Evolutionary conservation across 2,797 vertebrate genomes (phyloP).

Genomic region (Vultur gryphus): DNA sequence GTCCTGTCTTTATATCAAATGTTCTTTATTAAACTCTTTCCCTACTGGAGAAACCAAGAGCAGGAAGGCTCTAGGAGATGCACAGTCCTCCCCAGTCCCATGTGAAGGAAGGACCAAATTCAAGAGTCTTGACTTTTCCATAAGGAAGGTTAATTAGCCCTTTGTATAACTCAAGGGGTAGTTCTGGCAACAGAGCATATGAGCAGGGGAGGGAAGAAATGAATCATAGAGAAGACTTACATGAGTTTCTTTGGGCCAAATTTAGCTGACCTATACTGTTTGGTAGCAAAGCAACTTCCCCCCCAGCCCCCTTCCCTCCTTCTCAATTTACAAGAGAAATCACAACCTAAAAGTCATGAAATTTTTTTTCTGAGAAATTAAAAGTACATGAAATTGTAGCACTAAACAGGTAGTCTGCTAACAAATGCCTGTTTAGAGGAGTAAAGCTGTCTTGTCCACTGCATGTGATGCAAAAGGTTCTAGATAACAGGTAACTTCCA

Average conservation of each 20-base stretch:
- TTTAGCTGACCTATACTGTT: slow-evolving; percentile 31
- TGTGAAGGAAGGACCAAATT: neutral
- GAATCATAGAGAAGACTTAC: neutral
- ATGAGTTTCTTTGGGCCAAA: neutral
- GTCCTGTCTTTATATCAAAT: neutral
- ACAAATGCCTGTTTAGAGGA: neutral
- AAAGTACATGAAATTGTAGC: neutral
- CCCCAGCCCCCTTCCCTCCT: neutral
- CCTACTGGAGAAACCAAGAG: neutral
- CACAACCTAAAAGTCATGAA: neutral
- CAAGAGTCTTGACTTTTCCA: neutral
- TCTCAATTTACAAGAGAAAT: neutral
- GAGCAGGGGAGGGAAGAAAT: slow-evolving; percentile 5
- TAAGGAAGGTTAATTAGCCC: neutral
- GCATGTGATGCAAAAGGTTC: neutral
- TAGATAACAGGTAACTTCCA: neutral
- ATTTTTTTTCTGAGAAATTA: neutral
- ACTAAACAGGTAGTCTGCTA: neutral
- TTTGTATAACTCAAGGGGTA: neutral
- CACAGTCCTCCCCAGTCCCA: neutral
- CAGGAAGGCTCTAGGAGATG: neutral
- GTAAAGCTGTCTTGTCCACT: neutral
- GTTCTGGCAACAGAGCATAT: neutral
- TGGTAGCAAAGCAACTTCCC: neutral
- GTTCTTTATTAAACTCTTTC: neutral